Base-by-base conservation (phyloP, 2,113 vertebrate genomes). In the Spheniscus mendiculus region DNA sequence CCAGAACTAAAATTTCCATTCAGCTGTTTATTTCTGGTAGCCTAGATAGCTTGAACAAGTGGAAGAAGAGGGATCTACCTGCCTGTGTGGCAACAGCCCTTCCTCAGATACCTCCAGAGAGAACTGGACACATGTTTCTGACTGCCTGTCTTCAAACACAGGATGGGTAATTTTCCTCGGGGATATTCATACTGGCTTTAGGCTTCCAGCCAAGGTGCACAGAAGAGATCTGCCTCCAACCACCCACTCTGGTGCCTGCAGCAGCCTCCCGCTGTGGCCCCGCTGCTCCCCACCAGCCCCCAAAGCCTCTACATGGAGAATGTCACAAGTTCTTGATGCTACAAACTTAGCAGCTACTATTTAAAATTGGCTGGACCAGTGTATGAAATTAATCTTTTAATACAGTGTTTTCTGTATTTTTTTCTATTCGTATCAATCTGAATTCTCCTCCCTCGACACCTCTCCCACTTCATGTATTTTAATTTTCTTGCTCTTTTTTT, bases 1-100 rank as follows among this genome's bases (percentile, higher is more conserved):
- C 74, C 59, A 95, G 95, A 83, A 72, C n/a, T 36, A 93, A 96
- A 94, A 96, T 93, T 96, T 95, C 89, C 93, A 96, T 96, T 97
- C 89, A 96, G 89, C 34, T 94, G 63, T 88, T 95, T 93, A 91
- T 83, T 96, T 83, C 63, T 90, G 93, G 84, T 83, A 83, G 38
- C 91, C 84, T 66, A 85, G 73, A 85, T n/a, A 89, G 50, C 58
- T 65, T 85, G 66, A 94, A 77, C 74, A 89, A 93, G 79, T 61
- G 44, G 56, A 96, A 94, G 29, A 81, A 59, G 27, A 44, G 16
- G 42, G 15, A 95, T 93, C 56, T 80, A 93, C 36, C 25, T 82
- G 27, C 21, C 53, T 79, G 52, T 18, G 2, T 30, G 11, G 44
- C 74, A 95, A 87, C 52, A 90, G 47, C 50, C 40, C 38, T 59